Base-by-base conservation (phyloP, 1,140 invertebrate genomes). In the Copidosoma floridanum region DNA sequence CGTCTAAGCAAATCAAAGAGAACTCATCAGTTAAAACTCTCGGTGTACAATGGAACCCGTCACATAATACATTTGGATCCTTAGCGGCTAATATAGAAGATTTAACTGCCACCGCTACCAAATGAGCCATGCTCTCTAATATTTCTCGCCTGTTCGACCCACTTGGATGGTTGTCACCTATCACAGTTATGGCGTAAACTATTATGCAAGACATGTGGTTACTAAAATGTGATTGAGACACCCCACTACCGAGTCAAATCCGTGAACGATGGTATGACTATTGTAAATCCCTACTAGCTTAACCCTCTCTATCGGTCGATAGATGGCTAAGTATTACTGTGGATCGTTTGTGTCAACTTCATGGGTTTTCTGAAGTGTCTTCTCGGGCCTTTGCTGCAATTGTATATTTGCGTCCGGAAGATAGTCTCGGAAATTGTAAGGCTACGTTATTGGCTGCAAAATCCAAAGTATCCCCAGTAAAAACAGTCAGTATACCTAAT, bases 291-390 rank as follows among this genome's bases (percentile, higher is more conserved):
- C 18, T 65, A 3, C 0, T 1, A 3, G 14, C 20, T 38, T 27
- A 63, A 10, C 0, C 32, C 12, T 5, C 32, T n/a, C 47, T 63
- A 1, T 6, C 35, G 1, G 44, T 63, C 7, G 21, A 26, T 3
- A 47, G 57, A 21, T 61, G 57, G 56, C 35, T 37, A 2, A 32
- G 56, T 6, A 41, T 37, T 11, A 12, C 1, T 1, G 10, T 1
- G 1, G 29, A 51, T 14, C 4, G 10, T 6, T 21, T 10, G 0
- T 57, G 29, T 5, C 27, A 58, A 54, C 16, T 63, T 6, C 54
- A 63, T 18, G 65, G 65, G 0, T 66, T 66, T 27, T 48, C 46
- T 1, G 65, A 66, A 14, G 65, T 58, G 0, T 63, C 56, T 14
- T n/a, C 35, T 12, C 23, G 29, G 1, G 60, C 64, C 0, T 65